These are phyloP conservation scores for Nothoprocta perdicaria DNA, from an alignment of 2,113 vertebrate species.

Conservation along the genomic window DNA sequence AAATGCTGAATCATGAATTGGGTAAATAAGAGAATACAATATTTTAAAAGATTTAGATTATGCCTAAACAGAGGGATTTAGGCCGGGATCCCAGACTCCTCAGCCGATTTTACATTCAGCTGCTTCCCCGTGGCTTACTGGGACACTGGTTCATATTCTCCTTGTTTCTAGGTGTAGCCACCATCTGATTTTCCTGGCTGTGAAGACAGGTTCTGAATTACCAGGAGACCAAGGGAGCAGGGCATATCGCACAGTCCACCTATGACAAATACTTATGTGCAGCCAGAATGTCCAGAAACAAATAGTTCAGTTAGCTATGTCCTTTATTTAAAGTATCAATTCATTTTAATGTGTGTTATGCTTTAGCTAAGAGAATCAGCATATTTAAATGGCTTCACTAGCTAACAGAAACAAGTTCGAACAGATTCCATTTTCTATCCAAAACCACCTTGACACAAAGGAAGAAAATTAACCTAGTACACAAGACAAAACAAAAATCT, in stretches of 20 bases:
- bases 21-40: not conserved
- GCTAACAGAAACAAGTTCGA: not conserved
- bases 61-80: not conserved
- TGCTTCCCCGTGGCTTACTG: not conserved
- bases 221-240: not conserved
- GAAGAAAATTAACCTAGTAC: not conserved
- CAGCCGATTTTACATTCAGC: not conserved
- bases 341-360: not conserved
- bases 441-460: not conserved
- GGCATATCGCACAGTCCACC: not conserved
- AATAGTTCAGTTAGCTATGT: not conserved
- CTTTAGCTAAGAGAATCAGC: not conserved
- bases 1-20: conserved; percentile 32
- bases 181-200: not conserved
- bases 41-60: not conserved
- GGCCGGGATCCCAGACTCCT: not conserved
- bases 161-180: not conserved
- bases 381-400: not conserved
- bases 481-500: not conserved
- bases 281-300: not conserved
- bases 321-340: not conserved
- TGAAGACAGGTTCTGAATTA: not conserved
- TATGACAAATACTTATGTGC: not conserved
- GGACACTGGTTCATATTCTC: not conserved
- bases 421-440: not conserved